A percentile compares a stretch with the other conserved stretches of the same genome.
Evolutionary conservation across 1,140 invertebrate species (phyloP).

Genomic region (Pogonomyrmex barbatus): DNA sequence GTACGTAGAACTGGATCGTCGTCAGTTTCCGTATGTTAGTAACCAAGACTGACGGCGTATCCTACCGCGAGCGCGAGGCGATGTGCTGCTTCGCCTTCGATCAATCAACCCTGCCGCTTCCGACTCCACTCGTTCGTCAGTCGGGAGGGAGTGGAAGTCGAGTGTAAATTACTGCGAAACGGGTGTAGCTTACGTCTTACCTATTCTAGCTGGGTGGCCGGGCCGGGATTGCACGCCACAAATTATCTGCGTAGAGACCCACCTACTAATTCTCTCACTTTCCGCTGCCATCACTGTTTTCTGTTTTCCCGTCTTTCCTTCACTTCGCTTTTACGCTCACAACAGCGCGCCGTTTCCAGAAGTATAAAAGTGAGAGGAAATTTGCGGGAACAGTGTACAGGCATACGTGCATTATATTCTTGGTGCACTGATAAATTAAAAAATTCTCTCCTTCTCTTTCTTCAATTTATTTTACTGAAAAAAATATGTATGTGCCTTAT

Average conservation of each 20-base stretch:
- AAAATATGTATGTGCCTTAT: not conserved
- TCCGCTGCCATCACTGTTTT: constrained; percentile 14
- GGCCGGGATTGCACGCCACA: constrained; percentile 73
- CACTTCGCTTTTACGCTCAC: not conserved
- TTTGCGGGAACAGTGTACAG: not conserved
- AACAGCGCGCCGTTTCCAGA: not conserved
- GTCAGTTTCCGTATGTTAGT: constrained; percentile 60
- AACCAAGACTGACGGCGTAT: constrained; percentile 65
- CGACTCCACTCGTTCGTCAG: constrained; percentile 53
- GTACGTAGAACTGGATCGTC: constrained; percentile 39
- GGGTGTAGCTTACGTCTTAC: constrained; percentile 65
- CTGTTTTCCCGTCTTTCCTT: not conserved
- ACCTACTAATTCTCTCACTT: constrained; percentile 72
- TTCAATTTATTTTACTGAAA: not conserved
- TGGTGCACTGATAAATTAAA: not conserved
- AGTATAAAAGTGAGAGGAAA: constrained; percentile 1
- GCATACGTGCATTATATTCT: not conserved
- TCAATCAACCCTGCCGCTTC: constrained; percentile 68
- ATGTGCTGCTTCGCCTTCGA: constrained; percentile 65
- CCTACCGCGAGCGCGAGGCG: constrained; percentile 40
- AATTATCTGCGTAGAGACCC: constrained; percentile 74
- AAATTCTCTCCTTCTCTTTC: not conserved
- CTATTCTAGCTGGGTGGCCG: constrained; percentile 65
- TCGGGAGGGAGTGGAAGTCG: constrained; percentile 18
- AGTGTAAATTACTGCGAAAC: constrained; percentile 72